Evolutionary conservation across 92 coral and sea anemone species (phyloP).

Genomic region (Palythoa caribaeorum): DNA sequence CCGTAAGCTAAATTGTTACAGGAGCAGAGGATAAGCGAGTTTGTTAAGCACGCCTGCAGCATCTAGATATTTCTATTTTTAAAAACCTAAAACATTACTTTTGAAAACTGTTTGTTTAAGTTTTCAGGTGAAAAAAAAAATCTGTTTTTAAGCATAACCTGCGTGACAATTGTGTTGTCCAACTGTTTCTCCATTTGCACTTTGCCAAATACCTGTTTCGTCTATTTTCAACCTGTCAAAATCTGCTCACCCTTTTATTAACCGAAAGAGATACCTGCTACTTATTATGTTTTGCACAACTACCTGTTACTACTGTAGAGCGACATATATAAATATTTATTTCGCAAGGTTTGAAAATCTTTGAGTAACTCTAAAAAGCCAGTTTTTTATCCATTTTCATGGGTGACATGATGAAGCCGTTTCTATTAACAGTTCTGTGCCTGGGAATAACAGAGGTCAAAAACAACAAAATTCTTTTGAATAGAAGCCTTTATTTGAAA

Average conservation of each 20-base stretch:
- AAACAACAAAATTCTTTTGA: not conserved
- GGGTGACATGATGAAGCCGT: constrained; percentile 9
- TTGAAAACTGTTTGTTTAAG: no score
- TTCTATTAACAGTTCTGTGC: constrained; percentile 1
- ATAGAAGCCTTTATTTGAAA: constrained; percentile 27
- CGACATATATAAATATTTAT: not conserved
- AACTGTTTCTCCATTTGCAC: no score
- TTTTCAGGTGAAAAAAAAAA: no score
- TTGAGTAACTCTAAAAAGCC: not conserved
- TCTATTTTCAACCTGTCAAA: not conserved
- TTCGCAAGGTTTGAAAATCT: not conserved
- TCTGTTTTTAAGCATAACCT: no score
- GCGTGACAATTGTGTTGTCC: no score
- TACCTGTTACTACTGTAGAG: not conserved
- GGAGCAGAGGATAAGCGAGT: no score
- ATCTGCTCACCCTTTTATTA: not conserved
- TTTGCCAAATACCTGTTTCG: not conserved
- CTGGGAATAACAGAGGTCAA: constrained; percentile 14
- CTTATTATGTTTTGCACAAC: not conserved
- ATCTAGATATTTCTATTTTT: no score
- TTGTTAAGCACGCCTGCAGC: no score
- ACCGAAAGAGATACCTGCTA: not conserved
- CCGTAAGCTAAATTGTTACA: no score
- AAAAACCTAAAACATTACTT: no score
- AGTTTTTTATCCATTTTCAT: not conserved